phyloP scores from a whole-genome alignment of 2,888 invertebrate species.

The Lacanobia oleracea region DNA sequence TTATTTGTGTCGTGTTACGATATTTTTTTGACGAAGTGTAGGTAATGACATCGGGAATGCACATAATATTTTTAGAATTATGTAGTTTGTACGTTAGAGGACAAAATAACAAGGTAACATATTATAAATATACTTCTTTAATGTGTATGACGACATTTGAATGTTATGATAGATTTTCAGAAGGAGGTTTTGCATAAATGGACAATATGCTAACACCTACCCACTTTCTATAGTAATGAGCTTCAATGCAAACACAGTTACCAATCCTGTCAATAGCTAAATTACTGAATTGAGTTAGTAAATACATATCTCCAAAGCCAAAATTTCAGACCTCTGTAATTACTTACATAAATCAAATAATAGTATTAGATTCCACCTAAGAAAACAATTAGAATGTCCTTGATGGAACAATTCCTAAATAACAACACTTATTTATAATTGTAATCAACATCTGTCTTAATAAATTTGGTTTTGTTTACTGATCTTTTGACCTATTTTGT shows the following conservation, averaged over 20 bases:
- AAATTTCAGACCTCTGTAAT: conserved; percentile 11
- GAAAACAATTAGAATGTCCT: conserved; percentile 64
- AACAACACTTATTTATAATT: conserved; percentile 29
- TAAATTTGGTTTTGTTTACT: conserved; percentile 27
- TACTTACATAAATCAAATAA: conserved; percentile 22
- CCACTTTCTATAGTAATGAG: conserved; percentile 73
- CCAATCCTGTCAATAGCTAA: neutral
- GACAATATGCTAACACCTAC: conserved; percentile 75
- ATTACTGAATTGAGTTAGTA: neutral
- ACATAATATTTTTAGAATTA: conserved; percentile 90
- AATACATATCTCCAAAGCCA: neutral
- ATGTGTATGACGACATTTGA: conserved; percentile 61
- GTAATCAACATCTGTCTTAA: conserved; percentile 8
- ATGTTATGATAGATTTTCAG: conserved; percentile 68
- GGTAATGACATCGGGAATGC: conserved; percentile 86
- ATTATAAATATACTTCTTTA: conserved; percentile 72
- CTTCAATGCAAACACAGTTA: conserved; percentile 41
- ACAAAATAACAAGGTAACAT: conserved; percentile 84
- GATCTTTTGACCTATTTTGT: conserved; percentile 42
- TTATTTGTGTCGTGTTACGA: conserved; percentile 61
- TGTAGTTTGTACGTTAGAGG: conserved; percentile 86
- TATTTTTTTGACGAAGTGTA: conserved; percentile 71
- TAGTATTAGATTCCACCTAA: conserved; percentile 52
- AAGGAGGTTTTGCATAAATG: conserved; percentile 62
- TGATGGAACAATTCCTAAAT: conserved; percentile 52